Conservation (phyloP, 2,888 invertebrate species). For the Troides helena region DNA sequence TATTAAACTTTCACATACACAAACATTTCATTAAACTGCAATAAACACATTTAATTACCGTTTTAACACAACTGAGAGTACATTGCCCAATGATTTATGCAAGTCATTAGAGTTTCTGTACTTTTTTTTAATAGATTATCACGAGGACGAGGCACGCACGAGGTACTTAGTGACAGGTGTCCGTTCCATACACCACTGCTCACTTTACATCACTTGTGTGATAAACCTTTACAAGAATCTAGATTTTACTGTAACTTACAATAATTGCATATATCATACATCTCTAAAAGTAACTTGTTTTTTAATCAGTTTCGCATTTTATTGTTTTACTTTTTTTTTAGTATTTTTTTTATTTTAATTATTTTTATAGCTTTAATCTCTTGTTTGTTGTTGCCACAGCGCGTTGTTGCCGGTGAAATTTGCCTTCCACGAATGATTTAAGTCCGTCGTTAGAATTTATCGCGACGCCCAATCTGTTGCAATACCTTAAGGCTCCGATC, state of each 20-base stretch:
- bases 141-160: slow-evolving; percentile 64
- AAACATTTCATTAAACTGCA: slow-evolving; percentile 46
- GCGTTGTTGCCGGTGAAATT: slow-evolving; percentile 86
- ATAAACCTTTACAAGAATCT: slow-evolving; percentile 72
- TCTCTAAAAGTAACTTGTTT: slow-evolving; percentile 79
- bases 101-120: slow-evolving; percentile 64
- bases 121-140: slow-evolving; percentile 57
- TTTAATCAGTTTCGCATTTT: slow-evolving; percentile 78
- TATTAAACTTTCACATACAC: slow-evolving; percentile 20
- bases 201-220: slow-evolving; percentile 48
- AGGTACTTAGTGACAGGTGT: slow-evolving; percentile 44
- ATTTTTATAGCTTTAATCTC: slow-evolving; percentile 80
- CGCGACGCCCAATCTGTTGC: slow-evolving; percentile 41
- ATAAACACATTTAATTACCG: slow-evolving; percentile 45
- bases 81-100: slow-evolving; percentile 61
- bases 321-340: slow-evolving; percentile 81
- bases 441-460: slow-evolving; percentile 57
- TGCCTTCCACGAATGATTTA: slow-evolving; percentile 83
- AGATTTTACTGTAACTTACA: slow-evolving; percentile 76
- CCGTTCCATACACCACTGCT: slow-evolving; percentile 43
- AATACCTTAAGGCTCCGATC: slow-evolving; percentile 38
- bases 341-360: slow-evolving; percentile 57
- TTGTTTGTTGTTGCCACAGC: slow-evolving; percentile 77
- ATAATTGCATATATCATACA: slow-evolving; percentile 79
- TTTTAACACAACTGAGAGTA: slow-evolving; percentile 56